Base-by-base conservation (phyloP, 2,888 invertebrate species). In the Heliconius ethilla region DNA sequence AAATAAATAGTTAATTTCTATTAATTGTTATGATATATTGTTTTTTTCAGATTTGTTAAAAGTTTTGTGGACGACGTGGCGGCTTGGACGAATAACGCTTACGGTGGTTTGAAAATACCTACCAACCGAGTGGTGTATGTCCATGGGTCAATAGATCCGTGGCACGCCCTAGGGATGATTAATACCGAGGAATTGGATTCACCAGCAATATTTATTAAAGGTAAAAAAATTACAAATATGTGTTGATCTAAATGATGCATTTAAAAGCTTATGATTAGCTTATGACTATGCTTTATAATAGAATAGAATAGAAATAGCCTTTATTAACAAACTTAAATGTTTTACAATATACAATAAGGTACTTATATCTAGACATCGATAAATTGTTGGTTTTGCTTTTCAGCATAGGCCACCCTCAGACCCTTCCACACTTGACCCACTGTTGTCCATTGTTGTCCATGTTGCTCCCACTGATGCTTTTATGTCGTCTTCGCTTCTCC, bases 141-240 rank as follows among this genome's bases (percentile, higher is more conserved):
- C 7, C 98, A 98, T 86, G 98, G 98, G 33, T 97, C 97, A 1
- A 96, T 98, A 74, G 98, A 99, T 93, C 98, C 98, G 0, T 98
- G 98, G 98, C 97, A 98, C 90, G 97, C 96, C 0, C 91, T 98
- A 40, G 98, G 98, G 13, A 95, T 97, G 73, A 96, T 95, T 0
- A 86, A 93, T 63, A 96, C 96, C 0, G 84, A 88, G 7, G 93
- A 95, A 80, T 89, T 93, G 70, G 85, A 91, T 70, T 95, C 96
- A 3, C 97, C 97, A 22, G 96, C 96, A 18, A 96, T 98, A 84
- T 97, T 95, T 82, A 97, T 98, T 63, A 92, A 96, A 86, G 97
- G 97, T 97, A 88, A 83, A 83, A 27, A 13, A 33, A 29, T 51
- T 10, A 15, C 15, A 51, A 27, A 45, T 37, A 25, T 18, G 22